phyloP scores from a whole-genome alignment of 2,113 vertebrate genomes.

The Rynchops niger region DNA sequence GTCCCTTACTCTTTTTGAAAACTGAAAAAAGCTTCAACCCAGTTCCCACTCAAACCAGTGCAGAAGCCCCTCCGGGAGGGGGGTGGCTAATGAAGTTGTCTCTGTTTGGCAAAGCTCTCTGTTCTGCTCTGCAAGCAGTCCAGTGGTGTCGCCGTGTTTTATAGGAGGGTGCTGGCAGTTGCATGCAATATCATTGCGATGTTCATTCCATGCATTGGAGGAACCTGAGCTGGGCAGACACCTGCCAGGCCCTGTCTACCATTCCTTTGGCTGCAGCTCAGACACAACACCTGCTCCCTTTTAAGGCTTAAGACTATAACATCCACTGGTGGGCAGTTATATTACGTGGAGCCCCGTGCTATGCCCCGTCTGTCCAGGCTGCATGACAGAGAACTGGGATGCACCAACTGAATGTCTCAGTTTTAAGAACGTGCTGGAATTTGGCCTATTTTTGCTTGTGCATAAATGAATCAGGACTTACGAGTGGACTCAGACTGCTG shows the following conservation, averaged over 20 bases:
- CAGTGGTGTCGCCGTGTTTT: fast-evolving
- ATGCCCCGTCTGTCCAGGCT: neutral
- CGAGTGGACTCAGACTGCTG: neutral
- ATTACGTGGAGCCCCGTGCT: neutral
- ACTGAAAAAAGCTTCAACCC: neutral
- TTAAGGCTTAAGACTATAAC: neutral
- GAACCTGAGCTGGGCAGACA: neutral
- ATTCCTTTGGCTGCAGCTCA: neutral
- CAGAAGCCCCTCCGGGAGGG: neutral
- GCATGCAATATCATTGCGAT: neutral
- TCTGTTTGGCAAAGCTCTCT: neutral
- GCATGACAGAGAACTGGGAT: neutral
- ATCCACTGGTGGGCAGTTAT: neutral
- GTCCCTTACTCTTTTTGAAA: neutral
- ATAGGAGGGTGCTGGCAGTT: neutral
- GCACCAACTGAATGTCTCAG: neutral
- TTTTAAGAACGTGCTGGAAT: neutral
- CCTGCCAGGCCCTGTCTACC: neutral
- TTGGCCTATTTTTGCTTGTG: neutral
- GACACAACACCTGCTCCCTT: neutral
- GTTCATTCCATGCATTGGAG: neutral
- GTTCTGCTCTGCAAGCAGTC: neutral
- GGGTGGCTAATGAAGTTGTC: neutral
- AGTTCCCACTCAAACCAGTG: neutral
- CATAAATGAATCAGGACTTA: neutral